phyloP scores from a whole-genome alignment of 2,888 invertebrate genomes.

The Microctonus brassicae region DNA sequence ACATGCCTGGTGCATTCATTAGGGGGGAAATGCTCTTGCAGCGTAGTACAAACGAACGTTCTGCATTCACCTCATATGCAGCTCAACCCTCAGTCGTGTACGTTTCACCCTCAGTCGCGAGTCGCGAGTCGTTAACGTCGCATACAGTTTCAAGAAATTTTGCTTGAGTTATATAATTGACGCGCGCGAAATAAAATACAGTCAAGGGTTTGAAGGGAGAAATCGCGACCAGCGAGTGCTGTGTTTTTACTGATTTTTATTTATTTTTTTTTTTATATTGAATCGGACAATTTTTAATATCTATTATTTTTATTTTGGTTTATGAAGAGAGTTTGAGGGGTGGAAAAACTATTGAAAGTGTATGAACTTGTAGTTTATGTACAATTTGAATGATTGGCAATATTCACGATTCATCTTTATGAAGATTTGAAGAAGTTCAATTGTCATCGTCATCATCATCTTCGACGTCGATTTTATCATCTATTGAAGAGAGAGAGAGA shows the following conservation, averaged over 20 bases:
- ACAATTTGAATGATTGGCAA: not conserved
- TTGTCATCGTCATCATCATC: not conserved
- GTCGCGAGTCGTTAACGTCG: constrained; percentile 16
- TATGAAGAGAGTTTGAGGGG: not conserved
- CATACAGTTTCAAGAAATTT: no score
- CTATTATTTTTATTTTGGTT: not conserved
- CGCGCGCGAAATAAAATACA: no score
- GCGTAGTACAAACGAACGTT: constrained; percentile 63
- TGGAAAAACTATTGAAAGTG: not conserved
- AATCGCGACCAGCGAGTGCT: not conserved
- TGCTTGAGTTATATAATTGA: no score
- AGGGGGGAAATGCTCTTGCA: constrained; percentile 68
- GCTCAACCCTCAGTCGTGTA: constrained; percentile 40
- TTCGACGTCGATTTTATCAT: not conserved
- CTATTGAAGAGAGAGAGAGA: constrained; percentile 1
- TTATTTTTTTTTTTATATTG: not conserved
- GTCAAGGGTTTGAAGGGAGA: not conserved
- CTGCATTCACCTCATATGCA: constrained; percentile 43
- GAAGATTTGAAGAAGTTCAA: not conserved
- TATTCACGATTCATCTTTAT: not conserved
- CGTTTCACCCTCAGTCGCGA: constrained; percentile 47
- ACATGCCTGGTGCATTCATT: constrained; percentile 69
- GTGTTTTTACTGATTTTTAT: not conserved
- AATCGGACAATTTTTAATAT: not conserved
- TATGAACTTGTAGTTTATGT: not conserved